Percentiles rank a stretch among this genome's conserved stretches.
Evolutionary conservation across 2,888 invertebrate genomes (phyloP).

Genomic region (Habrosyne pyritoides): DNA sequence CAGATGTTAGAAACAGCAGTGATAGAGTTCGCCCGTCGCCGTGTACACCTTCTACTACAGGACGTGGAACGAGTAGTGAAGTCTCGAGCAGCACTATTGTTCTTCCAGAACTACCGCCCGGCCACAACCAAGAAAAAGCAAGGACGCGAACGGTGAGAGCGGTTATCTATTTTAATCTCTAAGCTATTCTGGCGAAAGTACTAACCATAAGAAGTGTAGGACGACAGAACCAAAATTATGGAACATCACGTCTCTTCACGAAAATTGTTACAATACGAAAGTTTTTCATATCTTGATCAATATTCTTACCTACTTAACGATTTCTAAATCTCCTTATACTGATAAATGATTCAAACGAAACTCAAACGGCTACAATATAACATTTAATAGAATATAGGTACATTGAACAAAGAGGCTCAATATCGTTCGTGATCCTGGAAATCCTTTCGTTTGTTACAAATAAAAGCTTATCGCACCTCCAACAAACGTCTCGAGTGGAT

Average conservation of each 20-base stretch:
- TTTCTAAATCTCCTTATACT: no score
- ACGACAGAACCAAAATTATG: no score
- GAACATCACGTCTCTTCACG: no score
- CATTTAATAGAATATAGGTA: not conserved
- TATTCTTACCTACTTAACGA: no score
- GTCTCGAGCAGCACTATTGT: conserved; percentile 47
- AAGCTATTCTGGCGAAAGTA: no score
- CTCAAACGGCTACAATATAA: no score
- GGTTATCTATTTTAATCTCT: not conserved
- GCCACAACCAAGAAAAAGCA: conserved; percentile 33
- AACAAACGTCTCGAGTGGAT: not conserved
- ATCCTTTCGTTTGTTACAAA: not conserved
- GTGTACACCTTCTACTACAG: conserved; percentile 56
- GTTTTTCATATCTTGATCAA: no score
- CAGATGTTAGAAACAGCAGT: conserved; percentile 64
- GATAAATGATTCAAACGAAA: no score
- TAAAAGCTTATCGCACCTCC: not conserved
- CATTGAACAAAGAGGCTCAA: not conserved
- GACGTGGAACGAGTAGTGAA: conserved; percentile 59
- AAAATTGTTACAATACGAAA: no score
- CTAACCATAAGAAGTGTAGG: no score
- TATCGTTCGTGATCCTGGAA: not conserved
- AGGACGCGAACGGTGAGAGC: not conserved
- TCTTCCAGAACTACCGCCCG: conserved; percentile 59
- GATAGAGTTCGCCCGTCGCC: conserved; percentile 65